Base-by-base conservation (phyloP, 2,797 vertebrate genomes). In the Gorsachius magnificus region DNA sequence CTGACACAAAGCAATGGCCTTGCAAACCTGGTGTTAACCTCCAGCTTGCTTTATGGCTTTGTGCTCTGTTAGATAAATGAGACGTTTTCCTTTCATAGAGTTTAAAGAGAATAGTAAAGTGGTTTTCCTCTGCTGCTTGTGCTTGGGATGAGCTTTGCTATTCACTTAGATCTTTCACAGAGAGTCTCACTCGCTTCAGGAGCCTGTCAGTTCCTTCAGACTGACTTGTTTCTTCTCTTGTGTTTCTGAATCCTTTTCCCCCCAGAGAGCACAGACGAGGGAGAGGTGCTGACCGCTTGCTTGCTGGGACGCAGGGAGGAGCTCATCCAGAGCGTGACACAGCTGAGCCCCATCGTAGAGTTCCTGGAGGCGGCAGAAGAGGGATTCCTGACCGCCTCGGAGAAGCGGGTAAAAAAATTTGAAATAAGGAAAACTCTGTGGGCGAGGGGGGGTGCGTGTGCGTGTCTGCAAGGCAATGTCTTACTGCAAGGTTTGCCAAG, bases 21-120 rank as follows among this genome's bases (percentile, higher is more conserved):
- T 89, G 96, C 97, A 97, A 97, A 97, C 97, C 96, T 96, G 95
- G 76, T 93, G 96, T 98, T 98, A 98, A 98, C 98, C 97, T 98
- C 93, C 95, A 97, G 95, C 95, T 97, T 95, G 95, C 97, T 97
- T 95, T 90, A 76, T 89, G 93, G 96, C 96, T 98, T 98, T 98
- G 97, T 98, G 97, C 89, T 98, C 96, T 84, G 29, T 93, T 97
- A 97, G 96, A 98, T 97, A 98, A 98, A 97, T 97, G 97, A 97
- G 96, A 93, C 90, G 16, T 96, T 97, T 98, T 96, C 96, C 97
- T 98, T 97, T 98, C 97, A 97, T 94, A 95, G 91, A 97, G 96
- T 98, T 98, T 97, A 98, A 98, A 98, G 97, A 95, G 98, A 98
- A 98, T 98, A 98, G 94, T 86, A 96, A 98, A 98, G 97, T 97